Base-by-base conservation (phyloP, 2,888 invertebrate genomes). In the Didymodactylos carnosus region DNA sequence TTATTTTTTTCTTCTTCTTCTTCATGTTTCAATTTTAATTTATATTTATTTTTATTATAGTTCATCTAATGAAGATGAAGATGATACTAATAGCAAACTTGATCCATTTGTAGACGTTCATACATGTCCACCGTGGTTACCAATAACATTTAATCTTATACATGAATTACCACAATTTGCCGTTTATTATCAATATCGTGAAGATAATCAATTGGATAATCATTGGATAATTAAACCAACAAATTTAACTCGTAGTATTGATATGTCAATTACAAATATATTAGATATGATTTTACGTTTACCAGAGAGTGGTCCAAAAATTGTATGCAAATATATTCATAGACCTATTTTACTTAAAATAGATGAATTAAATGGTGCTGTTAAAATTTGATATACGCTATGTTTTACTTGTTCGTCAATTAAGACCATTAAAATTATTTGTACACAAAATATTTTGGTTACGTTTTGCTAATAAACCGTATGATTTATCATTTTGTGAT, bases 191-290 rank as follows among this genome's bases (percentile, higher is more conserved):
- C 89, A 91, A 83, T 25, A 88, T 77, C 85, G 91, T 70, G 87
- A 88, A 77, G 84, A 85, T 25, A 79, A 78, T 76, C 87, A 87
- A 2, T 81, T 90, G 70, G 89, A 92, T 79, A 94, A 94, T 82
- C 87, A 89, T 79, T 94, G 93, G 94, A 94, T 94, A 78, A 88
- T 91, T 77, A 94, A 94, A 80, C 94, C 94, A 0, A 94, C 90
- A 86, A 94, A 94, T 83, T 85, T 94, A 79, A 92, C 92, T 0
- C 86, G 93, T 77, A 89, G 91, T 6, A 83, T 94, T 77, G 94
- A 94, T 80, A 92, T 88, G 11, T 87, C 89, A 77, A 89, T 94
- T 35, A 90, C 91, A 2, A 86, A 89, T 72, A 89, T 90, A 83
- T 83, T 94, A 73, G 86, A 88, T 79, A 88, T 89, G 78, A 88